Base-by-base conservation (phyloP, 1,140 invertebrate genomes). In the Diorhabda carinulata region DNA sequence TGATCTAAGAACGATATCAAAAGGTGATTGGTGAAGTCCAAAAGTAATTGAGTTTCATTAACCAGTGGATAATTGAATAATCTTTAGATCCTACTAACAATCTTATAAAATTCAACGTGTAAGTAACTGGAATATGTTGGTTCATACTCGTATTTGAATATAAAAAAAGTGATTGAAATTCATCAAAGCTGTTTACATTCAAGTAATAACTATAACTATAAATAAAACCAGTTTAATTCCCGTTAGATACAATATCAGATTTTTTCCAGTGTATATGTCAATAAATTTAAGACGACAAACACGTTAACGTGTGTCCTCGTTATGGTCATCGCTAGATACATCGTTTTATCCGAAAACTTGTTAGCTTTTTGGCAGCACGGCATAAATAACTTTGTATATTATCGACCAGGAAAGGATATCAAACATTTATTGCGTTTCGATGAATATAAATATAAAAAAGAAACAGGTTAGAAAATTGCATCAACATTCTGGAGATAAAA, bases 401-500 rank as follows among this genome's bases (percentile, higher is more conserved):
- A 25, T 25, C 25, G 47, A 52, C 47, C 47, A 52, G 47, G 47
- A 52, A 52, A n/a, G 47, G 47, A 52, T 52, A 52, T 52, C 47
- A 52, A 52, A 52, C 47, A 8, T 52, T 52, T 52, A 52, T 52
- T 8, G 47, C 47, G 47, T 4, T 52, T 52, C 47, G 47, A 52
- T 52, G n/a, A 52, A 52, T 52, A 52, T 52, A 52, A 52, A 52
- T 52, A 52, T 52, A 52, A 52, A 52, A 52, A 52, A 52, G 47
- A 52, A 52, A 52, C 47, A 52, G 47, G 47, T 52, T 52, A 52
- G 47, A 52, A 52, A 52, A 52, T 52, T 52, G 47, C 47, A 52
- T 52, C 47, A 52, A 52, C 47, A 52, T 52, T 52, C 47, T 52
- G 47, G 47, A 52, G 47, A 52, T 52, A 52, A 52, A n/a, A 52